Percentiles rank a stretch among this genome's conserved stretches.
These are phyloP conservation scores for Notarius lentiginosus DNA, from an alignment of 2,113 vertebrate species.

Conservation along the genomic window DNA sequence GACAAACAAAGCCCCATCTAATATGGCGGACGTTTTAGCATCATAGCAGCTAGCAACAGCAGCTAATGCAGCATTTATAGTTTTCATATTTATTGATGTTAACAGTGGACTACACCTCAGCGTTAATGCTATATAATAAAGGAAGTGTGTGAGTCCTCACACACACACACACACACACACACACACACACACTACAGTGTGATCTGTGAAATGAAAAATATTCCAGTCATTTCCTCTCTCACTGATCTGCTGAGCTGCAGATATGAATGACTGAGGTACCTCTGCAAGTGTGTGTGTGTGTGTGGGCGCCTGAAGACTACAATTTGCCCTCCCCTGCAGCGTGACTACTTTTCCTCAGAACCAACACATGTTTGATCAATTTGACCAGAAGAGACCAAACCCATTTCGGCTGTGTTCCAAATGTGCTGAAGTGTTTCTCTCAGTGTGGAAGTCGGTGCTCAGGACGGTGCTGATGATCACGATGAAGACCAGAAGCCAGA, in stretches of 20 bases:
- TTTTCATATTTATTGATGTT: not conserved
- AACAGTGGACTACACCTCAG: not conserved
- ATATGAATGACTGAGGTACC: not conserved
- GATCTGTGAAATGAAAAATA: slow-evolving; percentile 45
- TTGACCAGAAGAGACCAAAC: slow-evolving; percentile 2
- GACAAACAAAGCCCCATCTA: not conserved
- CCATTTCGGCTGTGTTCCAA: not conserved
- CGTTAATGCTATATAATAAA: too few species aligned
- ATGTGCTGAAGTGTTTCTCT: not conserved
- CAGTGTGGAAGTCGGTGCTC: not conserved
- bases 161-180: not conserved
- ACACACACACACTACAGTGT: slow-evolving; percentile 19
- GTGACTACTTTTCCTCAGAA: slow-evolving; percentile 26
- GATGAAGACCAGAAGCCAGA: not conserved
- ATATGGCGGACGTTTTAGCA: not conserved
- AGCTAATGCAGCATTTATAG: not conserved
- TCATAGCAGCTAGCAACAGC: not conserved
- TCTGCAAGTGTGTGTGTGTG: not conserved
- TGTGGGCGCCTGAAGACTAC: not conserved
- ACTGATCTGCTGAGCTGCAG: slow-evolving; percentile 7
- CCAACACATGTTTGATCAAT: slow-evolving; percentile 31
- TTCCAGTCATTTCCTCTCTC: slow-evolving; percentile 22
- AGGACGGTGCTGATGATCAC: not conserved
- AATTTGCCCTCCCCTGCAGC: slow-evolving; percentile 20
- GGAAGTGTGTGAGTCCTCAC: too few species aligned